Evolutionary conservation across 2,797 vertebrate species (phyloP), one percentile per base, ranked within the genome.

Genomic region (Danio choprae): DNA sequence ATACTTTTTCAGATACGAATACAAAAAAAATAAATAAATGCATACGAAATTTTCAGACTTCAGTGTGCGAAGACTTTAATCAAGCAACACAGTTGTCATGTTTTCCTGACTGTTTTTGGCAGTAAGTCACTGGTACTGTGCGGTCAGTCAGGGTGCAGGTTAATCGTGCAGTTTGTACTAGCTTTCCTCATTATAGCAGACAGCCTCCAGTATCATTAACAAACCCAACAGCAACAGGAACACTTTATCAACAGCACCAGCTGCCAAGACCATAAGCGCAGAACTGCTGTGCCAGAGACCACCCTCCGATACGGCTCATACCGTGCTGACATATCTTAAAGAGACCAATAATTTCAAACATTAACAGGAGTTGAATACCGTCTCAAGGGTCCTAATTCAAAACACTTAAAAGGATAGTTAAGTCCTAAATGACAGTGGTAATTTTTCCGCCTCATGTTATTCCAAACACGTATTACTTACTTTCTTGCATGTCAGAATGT

Each of bases 191-290:
- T 70, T 60, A 68, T 64, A 40, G 22, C 22, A 29, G 63, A 68
- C 63, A 48, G 22, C 55, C 22, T 77, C 74, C 10, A 56, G 74
- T 77, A 62, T 67, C 50, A 46, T 77, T 77, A 67, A 67, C 50
- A 53, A n/a, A 62, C 53, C 36, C 55, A 60, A 60, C 10, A 60
- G 36, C 55, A 60, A 69, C 55, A 60, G 44, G 55, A 60, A 50
- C 44, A 60, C 56, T 69, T 78, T 78, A 78, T 70, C 76, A 78
- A 60, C 44, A 40, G n/a, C 41, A 77, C 62, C 63, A 77, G 40
- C 74, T 53, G 74, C 74, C 74, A 77, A 67, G 74, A 46, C 53
- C 22, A 56, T 50, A 48, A 60, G 55, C 29, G 4, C 43, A 69
- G 44, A 78, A 43, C 41, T 74, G 22, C 43, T 48, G 22, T 74